Evolutionary conservation across 2,113 vertebrate genomes (phyloP).

Genomic region (Erpornis zantholeuca): DNA sequence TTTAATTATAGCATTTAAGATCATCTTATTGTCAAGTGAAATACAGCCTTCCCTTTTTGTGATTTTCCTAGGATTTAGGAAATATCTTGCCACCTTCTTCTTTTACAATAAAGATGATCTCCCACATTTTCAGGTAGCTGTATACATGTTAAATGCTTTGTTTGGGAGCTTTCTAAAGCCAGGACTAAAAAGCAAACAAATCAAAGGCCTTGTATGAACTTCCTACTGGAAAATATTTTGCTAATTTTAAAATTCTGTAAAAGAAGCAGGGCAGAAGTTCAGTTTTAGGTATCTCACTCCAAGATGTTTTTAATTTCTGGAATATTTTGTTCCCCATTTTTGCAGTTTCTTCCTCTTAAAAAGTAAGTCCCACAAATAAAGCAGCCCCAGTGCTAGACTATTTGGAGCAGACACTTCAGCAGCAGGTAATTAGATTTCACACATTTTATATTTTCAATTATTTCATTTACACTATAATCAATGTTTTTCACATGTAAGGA

Average conservation of each 20-base stretch:
- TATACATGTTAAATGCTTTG: neutral
- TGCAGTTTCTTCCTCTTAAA: neutral
- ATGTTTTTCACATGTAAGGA: slow-evolving; percentile 49
- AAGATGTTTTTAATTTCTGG: slow-evolving; percentile 23
- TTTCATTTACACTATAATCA: slow-evolving; percentile 62
- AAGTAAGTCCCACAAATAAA: slow-evolving; percentile 3
- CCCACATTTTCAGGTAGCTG: neutral
- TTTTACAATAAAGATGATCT: neutral
- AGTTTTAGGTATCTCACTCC: neutral
- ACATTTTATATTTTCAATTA: slow-evolving; percentile 56
- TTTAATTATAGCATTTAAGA: slow-evolving; percentile 78
- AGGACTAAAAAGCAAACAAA: neutral
- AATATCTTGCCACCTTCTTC: neutral
- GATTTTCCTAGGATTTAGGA: slow-evolving; percentile 7
- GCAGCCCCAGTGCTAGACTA: neutral
- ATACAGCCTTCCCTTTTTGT: neutral
- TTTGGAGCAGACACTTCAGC: slow-evolving; percentile 12
- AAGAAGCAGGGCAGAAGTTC: neutral
- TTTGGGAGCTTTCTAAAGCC: neutral
- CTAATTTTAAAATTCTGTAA: neutral
- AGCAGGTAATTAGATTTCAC: slow-evolving; percentile 51
- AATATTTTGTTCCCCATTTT: neutral
- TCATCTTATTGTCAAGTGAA: slow-evolving; percentile 69
- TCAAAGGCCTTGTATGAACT: neutral
- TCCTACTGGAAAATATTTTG: slow-evolving; percentile 17